Conservation (phyloP, 1,140 invertebrate species). For the Dinothrombium tinctorium region DNA sequence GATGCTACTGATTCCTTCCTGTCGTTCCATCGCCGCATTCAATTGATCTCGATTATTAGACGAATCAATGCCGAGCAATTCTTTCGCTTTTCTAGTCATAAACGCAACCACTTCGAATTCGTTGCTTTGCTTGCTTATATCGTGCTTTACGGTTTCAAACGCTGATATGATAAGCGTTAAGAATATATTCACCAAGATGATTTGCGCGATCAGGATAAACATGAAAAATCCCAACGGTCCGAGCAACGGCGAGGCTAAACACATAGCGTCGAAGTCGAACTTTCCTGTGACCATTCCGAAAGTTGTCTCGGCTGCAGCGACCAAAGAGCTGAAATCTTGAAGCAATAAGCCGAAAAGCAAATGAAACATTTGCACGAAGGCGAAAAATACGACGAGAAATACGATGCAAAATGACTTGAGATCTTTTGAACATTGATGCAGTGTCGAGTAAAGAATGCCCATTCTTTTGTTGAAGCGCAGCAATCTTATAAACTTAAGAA, state of each 20-base stretch:
- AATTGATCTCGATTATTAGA: constrained; percentile 3
- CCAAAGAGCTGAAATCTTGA: constrained; percentile 25
- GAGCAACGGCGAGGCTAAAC: constrained; percentile 21
- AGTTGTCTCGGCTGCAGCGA: constrained; percentile 25
- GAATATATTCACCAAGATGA: constrained; percentile 32
- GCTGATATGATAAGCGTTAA: constrained; percentile 30
- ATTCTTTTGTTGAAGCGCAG: constrained; percentile 25
- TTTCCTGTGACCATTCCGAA: constrained; percentile 31
- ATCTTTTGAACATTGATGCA: constrained; percentile 21
- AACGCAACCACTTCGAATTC: constrained; percentile 27
- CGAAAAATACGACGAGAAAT: constrained; percentile 21
- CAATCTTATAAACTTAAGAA: constrained; percentile 28
- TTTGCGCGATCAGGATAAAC: constrained; percentile 27
- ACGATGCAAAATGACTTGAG: constrained; percentile 21
- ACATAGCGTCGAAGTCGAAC: constrained; percentile 27
- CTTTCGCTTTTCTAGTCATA: constrained; percentile 22
- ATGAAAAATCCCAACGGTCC: constrained; percentile 28
- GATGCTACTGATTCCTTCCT: constrained; percentile 3
- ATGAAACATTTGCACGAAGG: constrained; percentile 27
- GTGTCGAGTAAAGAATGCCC: constrained; percentile 20
- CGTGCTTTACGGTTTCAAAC: constrained; percentile 22
- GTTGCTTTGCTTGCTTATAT: constrained; percentile 20
- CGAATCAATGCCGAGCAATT: constrained; percentile 12
- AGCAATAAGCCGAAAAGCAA: constrained; percentile 24
- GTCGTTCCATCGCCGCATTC: constrained; percentile 9